Evolutionary conservation across 1,140 invertebrate species (phyloP).

Genomic region (Aphelenchoides besseyi): DNA sequence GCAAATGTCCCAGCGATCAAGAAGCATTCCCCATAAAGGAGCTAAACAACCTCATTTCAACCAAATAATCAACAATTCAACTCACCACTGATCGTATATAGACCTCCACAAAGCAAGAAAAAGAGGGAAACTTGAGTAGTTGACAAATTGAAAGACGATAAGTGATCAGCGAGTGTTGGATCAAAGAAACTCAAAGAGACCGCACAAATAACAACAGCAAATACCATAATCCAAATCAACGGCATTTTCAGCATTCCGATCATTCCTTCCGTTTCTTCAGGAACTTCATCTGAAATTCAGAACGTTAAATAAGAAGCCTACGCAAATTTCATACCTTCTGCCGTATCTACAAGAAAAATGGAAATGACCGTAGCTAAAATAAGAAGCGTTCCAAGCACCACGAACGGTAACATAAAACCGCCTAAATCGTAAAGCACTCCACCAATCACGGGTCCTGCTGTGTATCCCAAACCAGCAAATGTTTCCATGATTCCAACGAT

Average conservation of each 20-base stretch:
- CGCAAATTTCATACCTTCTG: constrained; percentile 11
- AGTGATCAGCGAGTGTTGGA: constrained; percentile 56
- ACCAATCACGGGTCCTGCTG: constrained; percentile 61
- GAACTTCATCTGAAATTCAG: constrained; percentile 55
- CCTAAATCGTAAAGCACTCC: constrained; percentile 65
- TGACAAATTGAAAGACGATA: constrained; percentile 68
- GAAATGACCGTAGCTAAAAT: constrained; percentile 75
- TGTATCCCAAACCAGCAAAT: constrained; percentile 77
- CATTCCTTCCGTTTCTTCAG: constrained; percentile 63
- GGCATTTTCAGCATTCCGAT: constrained; percentile 51
- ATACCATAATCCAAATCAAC: constrained; percentile 55
- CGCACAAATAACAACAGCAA: constrained; percentile 59
- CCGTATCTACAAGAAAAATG: constrained; percentile 71
- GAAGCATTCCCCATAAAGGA: constrained; percentile 71
- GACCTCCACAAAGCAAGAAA: constrained; percentile 80
- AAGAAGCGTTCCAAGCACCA: constrained; percentile 74
- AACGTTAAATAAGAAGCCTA: neutral
- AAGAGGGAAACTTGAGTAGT: constrained; percentile 74
- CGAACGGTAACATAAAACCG: constrained; percentile 81
- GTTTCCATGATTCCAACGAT: constrained; percentile 84
- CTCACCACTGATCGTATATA: constrained; percentile 76
- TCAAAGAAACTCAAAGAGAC: constrained; percentile 61
- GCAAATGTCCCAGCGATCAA: constrained; percentile 52
- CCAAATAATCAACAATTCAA: too few relatives aligned
- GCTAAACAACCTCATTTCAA: too few relatives aligned